Conservation (phyloP, 2,797 vertebrate genomes). For the Garrulus glandarius region DNA sequence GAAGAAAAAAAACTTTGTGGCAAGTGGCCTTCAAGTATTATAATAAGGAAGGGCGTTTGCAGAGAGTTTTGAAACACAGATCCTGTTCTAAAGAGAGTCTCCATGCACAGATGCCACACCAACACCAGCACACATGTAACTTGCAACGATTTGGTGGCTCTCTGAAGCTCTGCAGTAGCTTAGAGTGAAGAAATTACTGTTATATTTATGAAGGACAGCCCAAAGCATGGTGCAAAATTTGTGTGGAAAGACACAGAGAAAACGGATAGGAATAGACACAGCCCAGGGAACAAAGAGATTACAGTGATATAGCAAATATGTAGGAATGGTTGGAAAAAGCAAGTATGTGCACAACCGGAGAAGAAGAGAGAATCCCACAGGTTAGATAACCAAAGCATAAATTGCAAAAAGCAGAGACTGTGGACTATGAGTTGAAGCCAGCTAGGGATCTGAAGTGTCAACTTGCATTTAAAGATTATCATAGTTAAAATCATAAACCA, state of each 20-base stretch:
- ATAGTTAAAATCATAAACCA: not conserved
- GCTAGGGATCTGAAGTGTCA: not conserved
- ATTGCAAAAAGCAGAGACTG: not conserved
- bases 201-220: not conserved
- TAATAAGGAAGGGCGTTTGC: not conserved
- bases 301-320: not conserved
- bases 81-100: not conserved
- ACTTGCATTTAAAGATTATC: not conserved
- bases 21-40: not conserved
- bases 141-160: not conserved
- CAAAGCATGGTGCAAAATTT: not conserved
- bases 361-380: not conserved
- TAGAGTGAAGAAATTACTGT: not conserved
- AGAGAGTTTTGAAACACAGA: not conserved
- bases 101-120: not conserved
- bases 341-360: not conserved
- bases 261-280: not conserved
- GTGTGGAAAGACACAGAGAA: not conserved
- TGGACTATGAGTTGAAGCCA: not conserved
- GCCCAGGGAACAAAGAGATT: not conserved
- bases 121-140: not conserved
- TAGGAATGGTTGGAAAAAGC: not conserved
- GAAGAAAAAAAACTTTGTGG: not conserved
- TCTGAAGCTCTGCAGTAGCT: not conserved
- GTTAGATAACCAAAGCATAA: not conserved